These are phyloP conservation scores for Colletes latitarsis DNA, from an alignment of 1,140 invertebrate species.

Conservation along the genomic window DNA sequence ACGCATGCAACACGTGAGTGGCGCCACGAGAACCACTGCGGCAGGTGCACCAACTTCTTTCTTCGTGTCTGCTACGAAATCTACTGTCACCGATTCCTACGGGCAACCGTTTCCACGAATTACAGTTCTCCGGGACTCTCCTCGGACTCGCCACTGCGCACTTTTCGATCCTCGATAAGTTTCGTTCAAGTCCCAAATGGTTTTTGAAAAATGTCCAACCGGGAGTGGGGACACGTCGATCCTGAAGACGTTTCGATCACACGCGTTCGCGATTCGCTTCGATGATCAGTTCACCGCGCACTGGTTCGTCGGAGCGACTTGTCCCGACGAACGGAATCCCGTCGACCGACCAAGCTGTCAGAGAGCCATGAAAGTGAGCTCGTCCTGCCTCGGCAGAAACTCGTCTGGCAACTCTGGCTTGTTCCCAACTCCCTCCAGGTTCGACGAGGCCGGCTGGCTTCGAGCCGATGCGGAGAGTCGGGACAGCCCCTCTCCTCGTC, in stretches of 20 bases:
- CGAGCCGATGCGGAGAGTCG: conserved; percentile 45
- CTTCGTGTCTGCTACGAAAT: conserved; percentile 17
- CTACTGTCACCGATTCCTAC: conserved; percentile 23
- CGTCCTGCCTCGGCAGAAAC: conserved; percentile 75
- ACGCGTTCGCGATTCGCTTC: background rate
- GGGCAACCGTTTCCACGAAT: background rate
- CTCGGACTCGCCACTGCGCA: background rate
- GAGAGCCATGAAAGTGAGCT: conserved; percentile 65
- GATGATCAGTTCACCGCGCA: conserved; percentile 18
- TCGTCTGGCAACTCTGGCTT: conserved; percentile 75
- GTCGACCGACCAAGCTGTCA: conserved; percentile 23
- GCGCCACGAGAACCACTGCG: conserved; percentile 76
- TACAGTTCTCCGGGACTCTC: too few relatives aligned
- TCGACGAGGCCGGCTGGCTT: conserved; percentile 52
- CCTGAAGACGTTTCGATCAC: background rate
- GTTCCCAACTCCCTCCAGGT: conserved; percentile 69
- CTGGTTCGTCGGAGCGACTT: background rate
- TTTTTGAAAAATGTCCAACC: background rate
- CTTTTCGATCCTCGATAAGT: background rate
- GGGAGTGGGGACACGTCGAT: background rate
- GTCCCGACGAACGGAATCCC: background rate
- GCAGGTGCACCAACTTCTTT: conserved; percentile 78
- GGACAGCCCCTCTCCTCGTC: conserved; percentile 53
- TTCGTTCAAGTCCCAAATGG: too few relatives aligned
- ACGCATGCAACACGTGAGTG: conserved; percentile 80